Evolutionary conservation across 2,888 invertebrate species (phyloP), one percentile per base, ranked within the genome.

Genomic region (Alloscopus bannaensis): DNA sequence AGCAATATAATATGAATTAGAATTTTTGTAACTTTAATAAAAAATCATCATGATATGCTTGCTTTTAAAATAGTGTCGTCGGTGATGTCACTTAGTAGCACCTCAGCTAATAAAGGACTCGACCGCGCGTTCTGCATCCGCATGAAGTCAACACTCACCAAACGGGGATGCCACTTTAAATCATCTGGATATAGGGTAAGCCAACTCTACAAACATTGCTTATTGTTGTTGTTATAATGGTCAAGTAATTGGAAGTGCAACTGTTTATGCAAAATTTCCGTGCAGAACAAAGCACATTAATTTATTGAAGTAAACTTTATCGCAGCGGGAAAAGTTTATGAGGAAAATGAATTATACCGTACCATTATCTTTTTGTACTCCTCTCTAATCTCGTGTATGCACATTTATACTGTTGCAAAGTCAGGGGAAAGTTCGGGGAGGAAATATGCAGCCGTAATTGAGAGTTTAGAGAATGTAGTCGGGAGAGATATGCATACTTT

Each of bases 81-180:
- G 83, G 92, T 93, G 88, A 96, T 96, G 96, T 92, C 92, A 70
- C 89, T 95, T 85, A 91, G 91, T 64, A 91, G 93, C 16, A 92
- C 91, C 78, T 92, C 92, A 22, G 73, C 88, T 50, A 96, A 93
- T 89, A 93, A 94, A 88, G 96, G 96, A 45, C 92, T 95, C 89
- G 96, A 97, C 87, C 90, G 97, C 87, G 95, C 96, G 52, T 97
- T 97, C 89, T 98, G 98, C 89, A 91, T 98, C 62, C 92, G 98
- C 85, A 98, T 98, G 98, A 98, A 98, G 89, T 98, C 98, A 71
- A 98, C 98, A 0, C 91, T 98, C 81, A 98, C 98, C 64, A 98
- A 98, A 90, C 91, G 98, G 87, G 98, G 98, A 79, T 98, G 98
- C 88, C 97, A 97, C 89, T 97, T 97, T 89, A 97, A 97, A 89